Conservation (phyloP, 2,888 invertebrate species). For the Athripsodes cinereus region DNA sequence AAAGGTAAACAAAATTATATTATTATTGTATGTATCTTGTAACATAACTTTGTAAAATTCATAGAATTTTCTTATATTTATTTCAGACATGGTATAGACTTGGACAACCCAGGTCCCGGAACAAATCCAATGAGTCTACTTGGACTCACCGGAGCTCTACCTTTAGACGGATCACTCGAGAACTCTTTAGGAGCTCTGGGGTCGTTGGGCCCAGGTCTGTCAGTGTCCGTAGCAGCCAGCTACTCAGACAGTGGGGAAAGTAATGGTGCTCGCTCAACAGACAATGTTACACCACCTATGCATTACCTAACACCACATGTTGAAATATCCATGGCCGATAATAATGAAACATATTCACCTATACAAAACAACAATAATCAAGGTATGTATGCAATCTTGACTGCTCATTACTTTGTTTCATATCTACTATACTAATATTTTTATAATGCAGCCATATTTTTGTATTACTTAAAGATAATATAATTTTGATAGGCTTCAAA, state of each 20-base stretch:
- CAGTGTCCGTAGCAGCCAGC: slow-evolving; percentile 63
- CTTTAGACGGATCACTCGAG: slow-evolving; percentile 50
- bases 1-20: too few species aligned
- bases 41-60: too few species aligned
- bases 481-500: too few species aligned
- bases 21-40: too few species aligned
- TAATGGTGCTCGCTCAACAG: slow-evolving; percentile 71
- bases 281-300: slow-evolving; percentile 85
- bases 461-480: too few species aligned
- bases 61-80: too few species aligned
- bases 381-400: slow-evolving; percentile 30
- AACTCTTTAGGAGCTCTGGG: slow-evolving; percentile 47
- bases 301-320: slow-evolving; percentile 88
- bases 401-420: too few species aligned
- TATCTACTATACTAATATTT: too few species aligned
- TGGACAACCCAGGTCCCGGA: slow-evolving; percentile 82
- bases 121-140: slow-evolving; percentile 71
- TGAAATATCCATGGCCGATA: slow-evolving; percentile 84
- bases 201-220: slow-evolving; percentile 55
- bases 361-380: slow-evolving; percentile 45
- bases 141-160: slow-evolving; percentile 54
- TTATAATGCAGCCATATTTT: too few species aligned
- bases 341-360: slow-evolving; percentile 63
- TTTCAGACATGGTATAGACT: slow-evolving; percentile 76
- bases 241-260: slow-evolving; percentile 82